Evolutionary conservation across 1,140 invertebrate genomes (phyloP), one percentile per base, ranked within the genome.

Genomic region (Euschistus heros): DNA sequence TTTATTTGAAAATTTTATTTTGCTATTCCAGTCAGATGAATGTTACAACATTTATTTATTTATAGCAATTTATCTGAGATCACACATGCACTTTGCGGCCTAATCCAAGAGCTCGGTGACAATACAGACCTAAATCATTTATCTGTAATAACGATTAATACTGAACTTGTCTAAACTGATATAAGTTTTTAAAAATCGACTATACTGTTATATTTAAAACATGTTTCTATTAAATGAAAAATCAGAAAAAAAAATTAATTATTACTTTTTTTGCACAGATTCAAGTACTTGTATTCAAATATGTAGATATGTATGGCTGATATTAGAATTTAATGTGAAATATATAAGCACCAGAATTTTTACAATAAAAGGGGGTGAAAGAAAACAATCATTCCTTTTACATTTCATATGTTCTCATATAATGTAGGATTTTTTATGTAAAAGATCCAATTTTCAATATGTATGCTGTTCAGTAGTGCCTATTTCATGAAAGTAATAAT

Each of bases 91-190:
- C 33, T 37, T 37, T 37, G 33, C 63, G 63, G 63, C 63, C 63
- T 64, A 64, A 64, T 52, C 46, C 63, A 52, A 64, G 27, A 64
- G 63, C 63, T 64, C 63, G 63, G 63, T 54, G 63, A 64, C 63
- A 64, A 64, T 64, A 64, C 42, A 52, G 63, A 64, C 26, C 46
- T 55, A 42, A 61, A 37, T 61, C 59, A 61, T 61, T 33, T 60
- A 22, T 61, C 30, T 61, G 59, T 33, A 37, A 18, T 61, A 61
- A 30, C 33, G 5, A 37, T 30, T 37, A 37, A 10, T 37, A 37
- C 33, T 37, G 33, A 6, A 10, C 22, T 61, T 61, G 33, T 37
- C 30, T 33, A 20, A 27, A 59, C 8, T 22, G 55, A 59, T 26
- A 18, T 57, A 57, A 24, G 20, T 57, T 57, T 57, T 57, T 57